Base-by-base conservation (phyloP, 2,888 invertebrate species). In the Pherbina coryleti region DNA sequence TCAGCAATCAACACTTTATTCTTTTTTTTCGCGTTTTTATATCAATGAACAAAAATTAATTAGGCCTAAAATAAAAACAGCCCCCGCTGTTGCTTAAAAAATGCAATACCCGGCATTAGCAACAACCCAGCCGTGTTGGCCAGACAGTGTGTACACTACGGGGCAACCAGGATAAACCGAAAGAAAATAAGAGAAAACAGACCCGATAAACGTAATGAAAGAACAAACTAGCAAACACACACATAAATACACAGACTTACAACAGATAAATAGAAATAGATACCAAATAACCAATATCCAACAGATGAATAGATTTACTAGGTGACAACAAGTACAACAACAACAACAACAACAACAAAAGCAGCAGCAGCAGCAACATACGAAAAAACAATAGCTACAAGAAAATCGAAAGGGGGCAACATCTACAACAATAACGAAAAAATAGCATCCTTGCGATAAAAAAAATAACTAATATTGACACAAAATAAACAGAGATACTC, bases 211-310 rank as follows among this genome's bases (percentile, higher is more conserved):
- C 28, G 22, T 70, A 79, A 70, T 74, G 71, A 60, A 77, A 55
- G 31, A 31, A 57, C 37, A 57, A 11, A 25, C 14, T 44, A 5
- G 22, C 11, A 53, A 9, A 70, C 14, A 73, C 55, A 73, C 81
- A 83, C 84, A 77, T 9, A 75, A 67, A 62, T 14, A 71, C 14
- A 82, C 81, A 83, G 82, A 83, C 34, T 14, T 14, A 28, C 67
- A 86, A 74, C 76, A 78, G 79, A 82, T 71, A 81, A 79, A 81
- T 82, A 82, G 77, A 79, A 78, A 78, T 67, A 81, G 78, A 79
- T 78, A 79, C 85, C 85, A 86, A 87, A 85, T 86, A 88, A 88
- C 86, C 86, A 86, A 88, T 86, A 81, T 80, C 70, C 72, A 79
- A 37, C 55, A 88, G 84, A 85, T 85, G 85, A 86, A 86, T 84